Percentiles rank a stretch among this genome's conserved stretches.
Evolutionary conservation across 2,797 vertebrate species (phyloP).

Genomic region (Lepilemur ruficaudatus): DNA sequence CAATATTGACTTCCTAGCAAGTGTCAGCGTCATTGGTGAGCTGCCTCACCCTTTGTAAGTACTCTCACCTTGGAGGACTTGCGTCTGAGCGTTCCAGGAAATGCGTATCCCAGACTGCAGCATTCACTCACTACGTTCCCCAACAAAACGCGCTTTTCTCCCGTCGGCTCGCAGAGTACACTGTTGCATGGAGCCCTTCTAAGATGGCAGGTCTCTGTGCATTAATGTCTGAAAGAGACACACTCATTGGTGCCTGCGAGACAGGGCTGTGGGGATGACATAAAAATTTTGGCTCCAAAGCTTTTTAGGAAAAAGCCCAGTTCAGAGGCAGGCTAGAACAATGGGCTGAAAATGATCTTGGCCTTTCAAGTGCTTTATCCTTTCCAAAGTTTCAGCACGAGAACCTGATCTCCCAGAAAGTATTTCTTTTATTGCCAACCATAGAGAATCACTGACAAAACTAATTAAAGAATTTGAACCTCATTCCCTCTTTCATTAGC

Average conservation of each 20-base stretch:
- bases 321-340: constrained; percentile 66
- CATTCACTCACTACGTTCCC: background rate
- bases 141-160: constrained; percentile 4
- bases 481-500: constrained; percentile 64
- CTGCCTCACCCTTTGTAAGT: background rate
- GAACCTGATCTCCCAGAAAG: constrained; percentile 74
- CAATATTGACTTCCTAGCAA: background rate
- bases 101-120: background rate
- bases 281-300: constrained; percentile 49
- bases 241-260: background rate
- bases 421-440: constrained; percentile 74
- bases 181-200: background rate
- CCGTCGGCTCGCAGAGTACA: background rate
- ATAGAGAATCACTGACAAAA: constrained; percentile 74
- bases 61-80: background rate
- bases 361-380: constrained; percentile 68
- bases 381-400: constrained; percentile 62
- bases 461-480: constrained; percentile 78
- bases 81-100: background rate
- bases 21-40: background rate
- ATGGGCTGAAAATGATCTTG: constrained; percentile 71
- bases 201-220: background rate
- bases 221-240: background rate
- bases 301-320: constrained; percentile 41
- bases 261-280: constrained; percentile 22